phyloP scores from a whole-genome alignment of 2,888 invertebrate species.

The Drosophila multiciliata region DNA sequence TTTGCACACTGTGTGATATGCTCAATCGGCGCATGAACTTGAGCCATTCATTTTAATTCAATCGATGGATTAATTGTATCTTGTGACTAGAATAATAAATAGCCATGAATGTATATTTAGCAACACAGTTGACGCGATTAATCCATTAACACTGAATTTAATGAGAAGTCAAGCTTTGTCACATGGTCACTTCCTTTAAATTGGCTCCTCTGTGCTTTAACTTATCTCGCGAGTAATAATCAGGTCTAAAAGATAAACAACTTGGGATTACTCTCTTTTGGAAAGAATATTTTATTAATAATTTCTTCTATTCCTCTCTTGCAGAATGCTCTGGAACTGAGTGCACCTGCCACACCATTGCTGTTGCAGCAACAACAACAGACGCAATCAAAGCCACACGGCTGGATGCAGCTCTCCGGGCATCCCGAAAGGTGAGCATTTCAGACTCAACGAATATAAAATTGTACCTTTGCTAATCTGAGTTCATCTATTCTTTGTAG shows the following conservation, averaged over 20 bases:
- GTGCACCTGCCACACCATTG: conserved; percentile 95
- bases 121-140: conserved; percentile 1
- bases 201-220: not conserved
- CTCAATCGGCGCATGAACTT: conserved; percentile 24
- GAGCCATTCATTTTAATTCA: conserved; percentile 15
- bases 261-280: not conserved
- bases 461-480: not conserved
- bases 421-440: conserved; percentile 89
- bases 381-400: conserved; percentile 78
- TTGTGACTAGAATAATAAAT: conserved; percentile 24
- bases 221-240: not conserved
- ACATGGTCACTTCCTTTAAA: not conserved
- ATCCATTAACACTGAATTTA: conserved; percentile 8
- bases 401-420: conserved; percentile 96
- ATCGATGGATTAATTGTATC: conserved; percentile 19
- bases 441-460: no score
- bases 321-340: conserved; percentile 95
- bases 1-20: conserved; percentile 33
- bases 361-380: conserved; percentile 88
- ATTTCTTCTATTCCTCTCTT: conserved; percentile 16
- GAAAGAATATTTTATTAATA: not conserved
- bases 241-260: not conserved
- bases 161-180: not conserved
- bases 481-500: conserved; percentile 84
- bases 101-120: conserved; percentile 7